Conservation (phyloP, 1,140 invertebrate genomes). For the Melitaea cinxia region DNA sequence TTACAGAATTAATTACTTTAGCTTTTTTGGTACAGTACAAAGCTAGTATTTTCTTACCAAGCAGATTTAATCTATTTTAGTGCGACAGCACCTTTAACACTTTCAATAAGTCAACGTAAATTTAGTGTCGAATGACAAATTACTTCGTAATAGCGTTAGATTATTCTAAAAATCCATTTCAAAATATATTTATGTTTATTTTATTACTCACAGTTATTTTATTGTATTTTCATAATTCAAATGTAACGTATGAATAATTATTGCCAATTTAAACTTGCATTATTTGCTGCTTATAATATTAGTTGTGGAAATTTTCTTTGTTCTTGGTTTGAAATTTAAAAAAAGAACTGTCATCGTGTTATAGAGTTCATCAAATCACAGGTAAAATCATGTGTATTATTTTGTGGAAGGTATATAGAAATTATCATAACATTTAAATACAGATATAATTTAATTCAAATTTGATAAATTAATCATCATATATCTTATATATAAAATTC, state of each 20-base stretch:
- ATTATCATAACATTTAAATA: no score
- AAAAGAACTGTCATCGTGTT: slow-evolving; percentile 6
- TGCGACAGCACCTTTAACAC: slow-evolving; percentile 1
- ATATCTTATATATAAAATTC: no score
- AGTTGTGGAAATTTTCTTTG: slow-evolving; percentile 19
- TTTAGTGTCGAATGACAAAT: slow-evolving; percentile 54
- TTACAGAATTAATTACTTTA: no score
- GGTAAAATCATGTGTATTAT: slow-evolving; percentile 40
- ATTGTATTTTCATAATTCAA: slow-evolving; percentile 55
- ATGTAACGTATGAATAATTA: slow-evolving; percentile 48
- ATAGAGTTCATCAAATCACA: no score
- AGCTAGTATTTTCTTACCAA: no score
- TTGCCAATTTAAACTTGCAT: slow-evolving; percentile 51
- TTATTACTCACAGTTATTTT: slow-evolving; percentile 39
- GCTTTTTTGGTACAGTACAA: no score
- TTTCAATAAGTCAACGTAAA: neutral
- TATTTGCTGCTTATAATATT: slow-evolving; percentile 64
- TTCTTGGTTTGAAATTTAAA: slow-evolving; percentile 20
- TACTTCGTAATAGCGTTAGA: slow-evolving; percentile 27
- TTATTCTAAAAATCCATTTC: slow-evolving; percentile 30
- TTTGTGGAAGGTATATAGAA: no score
- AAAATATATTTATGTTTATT: slow-evolving; percentile 27
- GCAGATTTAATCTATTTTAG: neutral
- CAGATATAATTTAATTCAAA: no score
- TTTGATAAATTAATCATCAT: no score